Percentiles rank a stretch among this genome's conserved stretches.
These are phyloP conservation scores for Petaurus breviceps DNA, from an alignment of 2,113 vertebrate genomes.

Conservation along the genomic window DNA sequence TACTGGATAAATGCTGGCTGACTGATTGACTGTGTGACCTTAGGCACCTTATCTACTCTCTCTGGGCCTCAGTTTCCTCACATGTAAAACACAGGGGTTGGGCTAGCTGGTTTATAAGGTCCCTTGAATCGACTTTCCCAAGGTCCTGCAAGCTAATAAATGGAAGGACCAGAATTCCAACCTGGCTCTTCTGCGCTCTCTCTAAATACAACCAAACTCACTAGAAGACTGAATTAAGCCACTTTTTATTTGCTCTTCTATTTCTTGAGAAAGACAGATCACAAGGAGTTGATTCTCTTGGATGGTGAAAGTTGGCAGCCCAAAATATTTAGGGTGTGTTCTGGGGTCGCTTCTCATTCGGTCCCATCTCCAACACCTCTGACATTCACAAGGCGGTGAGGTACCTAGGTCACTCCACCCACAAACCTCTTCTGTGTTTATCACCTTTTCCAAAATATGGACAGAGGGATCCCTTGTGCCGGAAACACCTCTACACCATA, in stretches of 20 bases:
- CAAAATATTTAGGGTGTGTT: background rate
- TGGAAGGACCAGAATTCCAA: background rate
- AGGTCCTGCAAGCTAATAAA: background rate
- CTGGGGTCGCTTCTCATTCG: background rate
- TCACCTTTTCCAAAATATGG: background rate
- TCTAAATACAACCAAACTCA: background rate
- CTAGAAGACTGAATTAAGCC: background rate
- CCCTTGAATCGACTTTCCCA: background rate
- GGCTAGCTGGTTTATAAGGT: too few species aligned
- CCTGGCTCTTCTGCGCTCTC: background rate
- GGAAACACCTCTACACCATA: too few species aligned
- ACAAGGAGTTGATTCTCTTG: background rate
- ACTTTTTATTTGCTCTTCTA: background rate
- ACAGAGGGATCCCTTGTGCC: too few species aligned
- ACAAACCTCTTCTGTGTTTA: background rate
- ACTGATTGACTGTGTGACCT: too few species aligned
- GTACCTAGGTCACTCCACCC: background rate
- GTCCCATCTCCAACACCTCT: background rate
- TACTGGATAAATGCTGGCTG: too few species aligned
- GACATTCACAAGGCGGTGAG: background rate
- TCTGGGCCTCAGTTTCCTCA: too few species aligned
- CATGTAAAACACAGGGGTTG: too few species aligned
- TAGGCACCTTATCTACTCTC: too few species aligned
- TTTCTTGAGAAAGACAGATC: background rate
- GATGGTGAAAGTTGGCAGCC: background rate